These are phyloP conservation scores for Limonius californicus DNA, from an alignment of 1,140 invertebrate genomes.

Conservation along the genomic window DNA sequence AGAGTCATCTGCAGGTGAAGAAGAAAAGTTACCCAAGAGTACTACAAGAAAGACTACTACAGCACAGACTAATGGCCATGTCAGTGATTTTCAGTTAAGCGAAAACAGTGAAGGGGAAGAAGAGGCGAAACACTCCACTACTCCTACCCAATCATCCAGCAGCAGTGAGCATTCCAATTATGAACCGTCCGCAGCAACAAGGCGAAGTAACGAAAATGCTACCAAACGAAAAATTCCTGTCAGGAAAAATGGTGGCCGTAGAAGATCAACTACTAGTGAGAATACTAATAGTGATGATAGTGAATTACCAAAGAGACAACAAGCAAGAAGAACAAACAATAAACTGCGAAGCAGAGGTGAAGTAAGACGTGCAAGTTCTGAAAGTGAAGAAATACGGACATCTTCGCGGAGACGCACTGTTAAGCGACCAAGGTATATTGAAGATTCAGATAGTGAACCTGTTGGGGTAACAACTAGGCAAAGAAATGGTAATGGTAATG, in stretches of 20 bases:
- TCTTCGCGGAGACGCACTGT: conserved; percentile 26
- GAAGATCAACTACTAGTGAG: conserved; percentile 13
- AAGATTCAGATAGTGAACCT: conserved; percentile 43
- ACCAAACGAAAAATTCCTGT: conserved; percentile 2
- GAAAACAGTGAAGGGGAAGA: background rate
- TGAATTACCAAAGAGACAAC: conserved; percentile 11
- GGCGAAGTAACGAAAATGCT: background rate
- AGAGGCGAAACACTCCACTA: background rate
- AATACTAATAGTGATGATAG: conserved; percentile 4
- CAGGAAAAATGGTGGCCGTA: background rate
- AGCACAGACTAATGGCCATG: conserved; percentile 7
- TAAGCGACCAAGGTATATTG: conserved; percentile 47
- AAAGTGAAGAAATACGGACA: background rate
- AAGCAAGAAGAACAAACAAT: conserved; percentile 9
- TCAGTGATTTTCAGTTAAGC: conserved; percentile 3
- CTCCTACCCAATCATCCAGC: background rate
- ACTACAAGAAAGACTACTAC: background rate
- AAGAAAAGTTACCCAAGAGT: background rate
- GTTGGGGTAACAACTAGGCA: background rate
- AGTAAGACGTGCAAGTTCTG: conserved; percentile 10
- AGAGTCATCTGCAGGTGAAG: background rate
- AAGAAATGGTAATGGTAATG: conserved; percentile 24
- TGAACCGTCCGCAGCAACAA: background rate
- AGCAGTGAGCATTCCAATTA: background rate
- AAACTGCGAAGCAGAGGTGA: conserved; percentile 14